These are phyloP conservation scores for Cheilosia scutellata DNA, from an alignment of 2,888 invertebrate species.

Conservation along the genomic window DNA sequence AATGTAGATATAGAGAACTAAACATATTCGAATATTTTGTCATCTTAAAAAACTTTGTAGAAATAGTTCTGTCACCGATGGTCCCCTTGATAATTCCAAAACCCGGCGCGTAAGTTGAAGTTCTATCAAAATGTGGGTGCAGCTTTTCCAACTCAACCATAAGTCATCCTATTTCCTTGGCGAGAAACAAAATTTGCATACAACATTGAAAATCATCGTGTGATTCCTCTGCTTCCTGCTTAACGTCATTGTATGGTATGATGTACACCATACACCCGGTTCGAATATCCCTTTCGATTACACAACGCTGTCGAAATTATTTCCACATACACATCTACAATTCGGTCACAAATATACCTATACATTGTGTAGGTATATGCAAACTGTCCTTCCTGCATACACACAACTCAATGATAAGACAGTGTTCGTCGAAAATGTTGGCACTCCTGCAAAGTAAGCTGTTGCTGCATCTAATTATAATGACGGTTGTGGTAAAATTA, in stretches of 20 bases:
- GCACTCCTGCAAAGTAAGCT: slow-evolving; percentile 26
- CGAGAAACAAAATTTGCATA: slow-evolving; percentile 46
- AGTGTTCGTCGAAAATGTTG: slow-evolving; percentile 17
- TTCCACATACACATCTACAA: background rate
- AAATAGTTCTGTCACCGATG: too few species aligned
- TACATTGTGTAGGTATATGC: background rate
- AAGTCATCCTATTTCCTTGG: slow-evolving; percentile 36
- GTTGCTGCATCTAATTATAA: slow-evolving; percentile 51
- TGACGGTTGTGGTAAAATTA: slow-evolving; percentile 43
- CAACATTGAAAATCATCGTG: slow-evolving; percentile 50
- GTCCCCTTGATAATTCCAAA: background rate
- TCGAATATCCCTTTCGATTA: slow-evolving; percentile 21
- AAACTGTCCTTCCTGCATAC: slow-evolving; percentile 13
- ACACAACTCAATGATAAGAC: slow-evolving; percentile 15
- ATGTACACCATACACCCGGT: background rate
- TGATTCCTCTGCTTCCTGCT: slow-evolving; percentile 35
- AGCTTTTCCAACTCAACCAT: slow-evolving; percentile 30
- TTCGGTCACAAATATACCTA: background rate
- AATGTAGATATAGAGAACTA: too few species aligned
- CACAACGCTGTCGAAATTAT: slow-evolving; percentile 19
- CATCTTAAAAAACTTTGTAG: too few species aligned
- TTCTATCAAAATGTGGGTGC: background rate
- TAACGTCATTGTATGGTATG: slow-evolving; percentile 12
- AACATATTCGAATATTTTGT: too few species aligned
- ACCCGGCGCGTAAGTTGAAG: background rate